Percentiles rank a stretch among this genome's conserved stretches.
Evolutionary conservation across 2,113 vertebrate species (phyloP).

Genomic region (Ciconia stormi): DNA sequence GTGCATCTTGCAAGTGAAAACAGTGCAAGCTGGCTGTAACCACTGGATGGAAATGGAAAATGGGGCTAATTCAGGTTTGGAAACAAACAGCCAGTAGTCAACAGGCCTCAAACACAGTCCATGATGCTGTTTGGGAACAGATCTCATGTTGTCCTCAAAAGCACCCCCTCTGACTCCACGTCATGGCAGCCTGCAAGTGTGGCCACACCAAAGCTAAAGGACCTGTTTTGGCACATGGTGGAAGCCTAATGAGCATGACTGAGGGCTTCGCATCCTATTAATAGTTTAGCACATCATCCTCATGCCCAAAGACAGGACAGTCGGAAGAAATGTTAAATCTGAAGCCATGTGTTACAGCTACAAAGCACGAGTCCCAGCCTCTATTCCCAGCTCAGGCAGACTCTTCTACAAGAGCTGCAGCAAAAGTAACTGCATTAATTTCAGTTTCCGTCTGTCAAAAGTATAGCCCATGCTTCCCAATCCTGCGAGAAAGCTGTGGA

Average conservation of each 20-base stretch:
- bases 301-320: neutral
- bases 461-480: neutral
- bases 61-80: neutral
- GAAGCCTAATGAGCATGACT: neutral
- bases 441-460: neutral
- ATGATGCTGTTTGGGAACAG: neutral
- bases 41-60: neutral
- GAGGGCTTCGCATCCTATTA: neutral
- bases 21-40: neutral
- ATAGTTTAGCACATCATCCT: neutral
- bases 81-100: neutral
- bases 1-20: neutral
- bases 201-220: neutral
- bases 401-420: neutral
- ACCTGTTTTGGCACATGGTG: neutral
- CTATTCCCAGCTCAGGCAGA: neutral
- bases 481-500: neutral
- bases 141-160: neutral
- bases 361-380: neutral
- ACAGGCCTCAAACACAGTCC: neutral
- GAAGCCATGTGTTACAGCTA: neutral
- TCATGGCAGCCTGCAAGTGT: neutral
- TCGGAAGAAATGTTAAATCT: neutral
- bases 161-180: fast-evolving
- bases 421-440: neutral